A percentile compares a stretch with the other conserved stretches of the same genome.
These are phyloP conservation scores for Cosmia pyralina DNA, from an alignment of 2,888 invertebrate species.

Conservation along the genomic window DNA sequence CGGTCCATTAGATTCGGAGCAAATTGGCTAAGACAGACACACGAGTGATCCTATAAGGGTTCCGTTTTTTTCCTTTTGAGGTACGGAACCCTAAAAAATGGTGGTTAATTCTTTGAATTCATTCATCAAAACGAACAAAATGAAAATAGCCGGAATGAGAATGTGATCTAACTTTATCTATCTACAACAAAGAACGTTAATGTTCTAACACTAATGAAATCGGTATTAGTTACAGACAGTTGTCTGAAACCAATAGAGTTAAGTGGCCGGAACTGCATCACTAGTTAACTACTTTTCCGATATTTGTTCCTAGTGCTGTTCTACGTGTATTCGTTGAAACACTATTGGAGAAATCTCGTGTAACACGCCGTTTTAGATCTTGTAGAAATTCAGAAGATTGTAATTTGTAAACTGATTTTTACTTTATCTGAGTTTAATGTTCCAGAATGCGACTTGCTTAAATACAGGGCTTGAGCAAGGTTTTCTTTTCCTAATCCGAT, in stretches of 20 bases:
- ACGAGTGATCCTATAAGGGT: no score
- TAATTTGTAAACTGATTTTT: no score
- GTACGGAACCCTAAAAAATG: no score
- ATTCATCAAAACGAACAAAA: background rate
- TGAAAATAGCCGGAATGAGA: background rate
- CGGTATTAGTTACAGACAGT: constrained; percentile 48
- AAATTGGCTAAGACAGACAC: no score
- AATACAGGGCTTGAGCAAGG: background rate
- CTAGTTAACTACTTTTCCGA: constrained; percentile 78
- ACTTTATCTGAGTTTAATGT: no score
- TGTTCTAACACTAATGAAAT: constrained; percentile 51
- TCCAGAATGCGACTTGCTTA: background rate
- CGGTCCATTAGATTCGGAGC: no score
- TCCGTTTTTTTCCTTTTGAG: no score
- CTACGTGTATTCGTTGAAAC: constrained; percentile 64
- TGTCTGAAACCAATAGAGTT: constrained; percentile 68
- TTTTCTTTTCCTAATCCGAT: background rate
- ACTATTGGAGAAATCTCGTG: constrained; percentile 47
- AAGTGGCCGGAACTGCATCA: constrained; percentile 77
- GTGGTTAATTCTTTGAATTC: background rate
- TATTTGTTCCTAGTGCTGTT: constrained; percentile 84
- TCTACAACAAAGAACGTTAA: constrained; percentile 6
- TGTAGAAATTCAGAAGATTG: background rate
- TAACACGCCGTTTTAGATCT: background rate
- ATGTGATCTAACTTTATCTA: background rate